Base-by-base conservation (phyloP, 2,888 invertebrate genomes). In the Myopa testacea region DNA sequence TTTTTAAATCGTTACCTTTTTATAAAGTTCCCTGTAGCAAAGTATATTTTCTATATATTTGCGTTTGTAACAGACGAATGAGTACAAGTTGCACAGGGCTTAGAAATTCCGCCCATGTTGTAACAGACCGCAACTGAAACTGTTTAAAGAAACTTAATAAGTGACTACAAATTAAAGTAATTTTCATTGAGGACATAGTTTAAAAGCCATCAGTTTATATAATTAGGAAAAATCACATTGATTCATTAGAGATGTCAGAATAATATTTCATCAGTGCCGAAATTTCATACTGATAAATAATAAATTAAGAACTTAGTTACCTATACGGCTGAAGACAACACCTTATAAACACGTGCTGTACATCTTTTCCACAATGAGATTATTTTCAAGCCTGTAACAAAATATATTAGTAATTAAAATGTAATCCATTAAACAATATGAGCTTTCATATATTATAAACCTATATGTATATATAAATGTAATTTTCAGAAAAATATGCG, bases 241-340 rank as follows among this genome's bases (percentile, higher is more conserved):
- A 80, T 86, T 87, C 88, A 88, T 87, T 84, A 81, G 88, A 88
- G 88, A 84, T 88, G 88, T 88, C 88, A 88, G 88, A 88, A 84
- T 80, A 71, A 62, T 73, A 79, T 83, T 78, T 88, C 88, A 88
- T 88, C 88, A 87, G 58, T 80, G 69, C 16, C 80, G 81, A 38
- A 52, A 26, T 2, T 26, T 26, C 26, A 26, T 26, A 26, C 26
- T n/a, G 38, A 40, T 14, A 52, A 7, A 72, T n/a, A 52, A 19
- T 26, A 19, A 55, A 10, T 6, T 16, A 45, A 45, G 45, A 45
- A 10, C 3, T 45, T 45, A 45, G 4, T 6, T 45, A 45, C 45
- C 10, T 8, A 45, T 10, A 6, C 10, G 45, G 45, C 10, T 45
- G 3, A 26, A 26, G 26, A 26, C 2, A 26, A 45, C 45, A 45